Evolutionary conservation across 2,888 invertebrate species (phyloP).

Genomic region (Erynnis tages): DNA sequence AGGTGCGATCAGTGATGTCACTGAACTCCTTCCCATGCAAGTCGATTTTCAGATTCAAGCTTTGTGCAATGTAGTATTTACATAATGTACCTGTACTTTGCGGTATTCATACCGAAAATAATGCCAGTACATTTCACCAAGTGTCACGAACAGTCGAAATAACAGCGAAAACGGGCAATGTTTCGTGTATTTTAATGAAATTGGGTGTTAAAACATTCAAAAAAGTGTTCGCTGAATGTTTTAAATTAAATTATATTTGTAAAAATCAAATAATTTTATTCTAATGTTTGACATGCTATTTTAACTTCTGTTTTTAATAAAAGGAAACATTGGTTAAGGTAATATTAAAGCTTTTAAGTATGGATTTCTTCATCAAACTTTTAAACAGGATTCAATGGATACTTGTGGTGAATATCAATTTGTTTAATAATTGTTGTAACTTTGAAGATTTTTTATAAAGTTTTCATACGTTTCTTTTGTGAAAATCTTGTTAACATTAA

Average conservation of each 20-base stretch:
- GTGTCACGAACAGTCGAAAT: slow-evolving; percentile 14
- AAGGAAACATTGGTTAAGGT: too few relatives aligned
- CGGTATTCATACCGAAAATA: not conserved
- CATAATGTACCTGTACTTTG: not conserved
- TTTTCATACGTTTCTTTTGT: too few relatives aligned
- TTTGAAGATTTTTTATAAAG: too few relatives aligned
- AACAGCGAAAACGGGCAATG: not conserved
- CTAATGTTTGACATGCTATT: too few relatives aligned
- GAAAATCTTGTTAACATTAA: too few relatives aligned
- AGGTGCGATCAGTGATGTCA: slow-evolving; percentile 14
- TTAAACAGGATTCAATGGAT: too few relatives aligned
- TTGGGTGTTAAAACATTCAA: slow-evolving; percentile 3
- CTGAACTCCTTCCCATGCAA: slow-evolving; percentile 7
- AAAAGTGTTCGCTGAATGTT: not conserved
- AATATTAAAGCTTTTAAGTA: too few relatives aligned
- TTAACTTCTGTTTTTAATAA: too few relatives aligned
- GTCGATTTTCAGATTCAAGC: slow-evolving; percentile 12
- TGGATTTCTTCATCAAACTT: too few relatives aligned
- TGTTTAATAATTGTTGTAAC: too few relatives aligned
- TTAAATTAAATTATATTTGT: slow-evolving; percentile 7
- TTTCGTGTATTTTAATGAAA: slow-evolving; percentile 9
- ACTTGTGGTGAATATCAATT: too few relatives aligned
- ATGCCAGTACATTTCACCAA: slow-evolving; percentile 4
- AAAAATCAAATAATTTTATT: too few relatives aligned
- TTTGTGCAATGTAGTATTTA: slow-evolving; percentile 4